Conservation (phyloP, 2,888 invertebrate genomes). For the Chirona hameri region DNA sequence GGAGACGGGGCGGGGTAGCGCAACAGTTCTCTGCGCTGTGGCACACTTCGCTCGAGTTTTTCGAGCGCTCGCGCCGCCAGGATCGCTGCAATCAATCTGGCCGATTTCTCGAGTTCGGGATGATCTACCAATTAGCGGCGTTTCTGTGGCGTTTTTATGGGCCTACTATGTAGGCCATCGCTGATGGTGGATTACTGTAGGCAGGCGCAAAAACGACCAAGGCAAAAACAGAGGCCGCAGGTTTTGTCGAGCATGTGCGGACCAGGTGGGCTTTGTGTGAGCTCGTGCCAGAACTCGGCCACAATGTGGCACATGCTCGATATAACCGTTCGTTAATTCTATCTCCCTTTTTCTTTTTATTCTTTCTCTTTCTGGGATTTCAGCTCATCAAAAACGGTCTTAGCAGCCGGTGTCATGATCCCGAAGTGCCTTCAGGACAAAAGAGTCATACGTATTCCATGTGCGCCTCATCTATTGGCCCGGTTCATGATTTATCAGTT, state of each 20-base stretch:
- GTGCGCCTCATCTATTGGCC: too few species aligned
- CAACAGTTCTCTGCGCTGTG: background rate
- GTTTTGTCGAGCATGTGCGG: background rate
- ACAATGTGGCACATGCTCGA: background rate
- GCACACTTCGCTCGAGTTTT: background rate
- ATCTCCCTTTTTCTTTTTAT: background rate
- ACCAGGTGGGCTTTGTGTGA: background rate
- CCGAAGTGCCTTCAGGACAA: too few species aligned
- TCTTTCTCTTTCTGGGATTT: background rate
- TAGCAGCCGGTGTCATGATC: too few species aligned
- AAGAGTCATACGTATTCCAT: too few species aligned
- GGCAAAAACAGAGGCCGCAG: background rate
- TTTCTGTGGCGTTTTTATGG: background rate
- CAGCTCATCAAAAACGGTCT: too few species aligned
- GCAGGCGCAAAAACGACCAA: background rate
- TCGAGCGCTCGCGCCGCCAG: background rate
- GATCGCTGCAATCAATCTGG: conserved; percentile 22
- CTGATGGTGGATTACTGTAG: conserved; percentile 12
- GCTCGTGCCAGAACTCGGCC: background rate
- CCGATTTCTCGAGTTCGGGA: background rate
- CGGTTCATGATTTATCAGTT: too few species aligned
- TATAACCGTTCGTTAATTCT: background rate
- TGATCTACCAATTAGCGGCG: background rate
- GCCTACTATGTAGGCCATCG: conserved; percentile 23
- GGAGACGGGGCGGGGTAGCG: background rate